phyloP scores from a whole-genome alignment of 2,113 vertebrate genomes.

The Gracilinanus agilis region DNA sequence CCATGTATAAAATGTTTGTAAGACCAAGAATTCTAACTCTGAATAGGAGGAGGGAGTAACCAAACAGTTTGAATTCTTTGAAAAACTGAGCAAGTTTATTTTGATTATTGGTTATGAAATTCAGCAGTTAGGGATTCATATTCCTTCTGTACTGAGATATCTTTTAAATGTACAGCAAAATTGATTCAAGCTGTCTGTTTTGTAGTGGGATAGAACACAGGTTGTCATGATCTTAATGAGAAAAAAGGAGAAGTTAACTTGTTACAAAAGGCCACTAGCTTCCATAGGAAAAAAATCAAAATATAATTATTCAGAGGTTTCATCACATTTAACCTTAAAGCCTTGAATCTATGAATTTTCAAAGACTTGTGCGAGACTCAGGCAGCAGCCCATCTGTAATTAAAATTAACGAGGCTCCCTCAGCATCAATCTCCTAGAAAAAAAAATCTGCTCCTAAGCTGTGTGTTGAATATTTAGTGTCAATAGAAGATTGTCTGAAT shows the following conservation, averaged over 20 bases:
- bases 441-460: not conserved
- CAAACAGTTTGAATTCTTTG: slow-evolving; percentile 4
- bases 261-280: slow-evolving; percentile 33
- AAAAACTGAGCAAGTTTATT: slow-evolving; percentile 24
- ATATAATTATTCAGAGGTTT: slow-evolving; percentile 50
- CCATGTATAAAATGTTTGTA: not conserved
- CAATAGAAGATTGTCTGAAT: not conserved
- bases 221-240: slow-evolving; percentile 61
- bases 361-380: slow-evolving; percentile 11
- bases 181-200: slow-evolving; percentile 37
- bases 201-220: not conserved
- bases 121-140: slow-evolving; percentile 38
- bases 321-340: slow-evolving; percentile 30
- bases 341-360: slow-evolving; percentile 41
- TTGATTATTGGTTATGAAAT: slow-evolving; percentile 52
- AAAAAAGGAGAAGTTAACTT: slow-evolving; percentile 41
- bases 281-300: slow-evolving; percentile 29
- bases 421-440: slow-evolving; percentile 19
- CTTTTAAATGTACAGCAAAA: slow-evolving; percentile 49
- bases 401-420: slow-evolving; percentile 43
- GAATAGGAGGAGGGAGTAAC: not conserved
- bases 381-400: not conserved
- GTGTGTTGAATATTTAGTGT: slow-evolving; percentile 28
- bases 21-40: slow-evolving; percentile 53
- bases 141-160: slow-evolving; percentile 43